Conservation (phyloP, 1,140 invertebrate genomes). For the Helicoverpa zea region DNA sequence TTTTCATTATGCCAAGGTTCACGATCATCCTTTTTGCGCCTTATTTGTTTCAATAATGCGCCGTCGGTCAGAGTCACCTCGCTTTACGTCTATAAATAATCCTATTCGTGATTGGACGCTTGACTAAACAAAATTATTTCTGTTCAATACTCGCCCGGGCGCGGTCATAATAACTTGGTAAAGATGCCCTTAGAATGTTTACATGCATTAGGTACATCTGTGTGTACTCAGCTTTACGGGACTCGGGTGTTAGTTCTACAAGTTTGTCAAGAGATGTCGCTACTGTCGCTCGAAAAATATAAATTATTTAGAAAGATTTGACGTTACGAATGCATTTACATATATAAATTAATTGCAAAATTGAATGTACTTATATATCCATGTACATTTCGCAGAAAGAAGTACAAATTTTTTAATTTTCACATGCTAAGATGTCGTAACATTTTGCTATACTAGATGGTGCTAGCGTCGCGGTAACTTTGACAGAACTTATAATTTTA, state of each 20-base stretch:
- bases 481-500: constrained; percentile 28
- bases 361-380: too few species aligned
- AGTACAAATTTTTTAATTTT: background rate
- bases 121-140: constrained; percentile 49
- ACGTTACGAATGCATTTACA: too few species aligned
- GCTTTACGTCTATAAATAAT: constrained; percentile 53
- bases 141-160: constrained; percentile 45
- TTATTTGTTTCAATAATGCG: constrained; percentile 40
- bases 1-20: constrained; percentile 42
- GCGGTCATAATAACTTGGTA: background rate
- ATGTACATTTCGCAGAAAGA: background rate
- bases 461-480: constrained; percentile 2
- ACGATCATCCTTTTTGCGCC: constrained; percentile 37
- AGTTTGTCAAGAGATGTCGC: constrained; percentile 29
- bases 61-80: constrained; percentile 39
- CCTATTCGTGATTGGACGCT: constrained; percentile 46
- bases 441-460: background rate
- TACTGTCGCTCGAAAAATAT: background rate
- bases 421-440: too few species aligned
- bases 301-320: background rate
- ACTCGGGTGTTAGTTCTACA: background rate
- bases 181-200: constrained; percentile 24
- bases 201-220: background rate
- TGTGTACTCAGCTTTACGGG: constrained; percentile 23
- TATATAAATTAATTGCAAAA: too few species aligned